Conservation (phyloP, 2,888 invertebrate species). For the Sarcophaga subvicina region DNA sequence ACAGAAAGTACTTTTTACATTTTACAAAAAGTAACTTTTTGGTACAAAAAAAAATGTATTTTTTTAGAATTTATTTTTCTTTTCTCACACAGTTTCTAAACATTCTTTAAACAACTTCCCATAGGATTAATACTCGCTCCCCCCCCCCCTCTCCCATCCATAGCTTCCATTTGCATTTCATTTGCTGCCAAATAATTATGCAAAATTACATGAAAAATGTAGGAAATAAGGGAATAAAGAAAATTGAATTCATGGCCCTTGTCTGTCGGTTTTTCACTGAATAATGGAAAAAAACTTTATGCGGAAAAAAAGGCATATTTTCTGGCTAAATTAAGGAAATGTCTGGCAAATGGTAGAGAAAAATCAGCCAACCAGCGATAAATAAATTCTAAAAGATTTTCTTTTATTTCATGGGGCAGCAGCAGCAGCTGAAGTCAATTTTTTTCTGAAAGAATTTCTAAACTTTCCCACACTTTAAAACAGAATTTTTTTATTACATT, state of each 20-base stretch:
- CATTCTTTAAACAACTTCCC: no score
- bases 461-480: constrained; percentile 68
- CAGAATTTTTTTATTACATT: constrained; percentile 46
- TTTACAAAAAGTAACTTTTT: no score
- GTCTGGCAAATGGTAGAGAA: constrained; percentile 25
- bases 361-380: constrained; percentile 23
- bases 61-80: no score
- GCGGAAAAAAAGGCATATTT: constrained; percentile 28
- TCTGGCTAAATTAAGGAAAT: constrained; percentile 35
- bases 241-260: constrained; percentile 43
- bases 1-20: no score
- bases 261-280: not conserved
- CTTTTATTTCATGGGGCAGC: constrained; percentile 20
- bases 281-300: constrained; percentile 6
- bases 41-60: no score
- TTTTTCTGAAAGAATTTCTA: not conserved
- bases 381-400: constrained; percentile 61
- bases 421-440: not conserved
- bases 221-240: not conserved
- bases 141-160: no score
- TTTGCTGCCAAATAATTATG: constrained; percentile 48
- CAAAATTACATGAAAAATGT: constrained; percentile 10
- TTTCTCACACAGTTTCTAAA: no score
- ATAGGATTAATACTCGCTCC: no score
- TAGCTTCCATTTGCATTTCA: constrained; percentile 11